Evolutionary conservation across 2,888 invertebrate genomes (phyloP), one percentile per base, ranked within the genome.

Genomic region (Electrophaes corylata): DNA sequence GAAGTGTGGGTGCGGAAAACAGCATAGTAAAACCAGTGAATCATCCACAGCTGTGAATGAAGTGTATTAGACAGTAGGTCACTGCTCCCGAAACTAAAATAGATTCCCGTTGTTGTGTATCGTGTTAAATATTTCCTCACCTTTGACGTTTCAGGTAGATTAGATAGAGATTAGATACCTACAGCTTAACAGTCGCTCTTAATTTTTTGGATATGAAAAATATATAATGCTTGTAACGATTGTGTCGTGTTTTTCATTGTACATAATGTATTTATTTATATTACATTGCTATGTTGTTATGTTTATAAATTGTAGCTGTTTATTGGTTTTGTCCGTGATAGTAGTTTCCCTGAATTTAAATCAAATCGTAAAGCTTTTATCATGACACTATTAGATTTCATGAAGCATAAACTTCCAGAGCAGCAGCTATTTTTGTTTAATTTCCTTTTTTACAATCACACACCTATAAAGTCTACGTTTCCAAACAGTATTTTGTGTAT

Each of bases 41-140:
- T 87, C 86, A 86, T 81, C 70, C 61, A 67, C 75, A 78, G 75
- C 75, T 78, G 79, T 83, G 83, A 84, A 82, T 84, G 79, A 83
- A 82, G 72, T 74, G 75, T 83, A 75, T 78, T 75, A 80, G 79
- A 79, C 78, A 79, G 71, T 81, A 75, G 84, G 83, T 86, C 83
- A 81, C 74, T 81, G 86, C 76, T 83, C 85, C 78, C 81, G 62
- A 76, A 78, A 77, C 74, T 64, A 75, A 86, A 87, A 86, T 87
- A 88, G 80, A 83, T 65, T 63, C 63, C 68, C 65, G 73, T 76
- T 77, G 75, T 81, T 76, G 68, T 67, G 69, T 67, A 73, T 70
- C 69, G 70, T 64, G 62, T 75, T 70, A 69, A 75, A 71, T 73
- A 71, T 79, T 76, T 76, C 75, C 72, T 72, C 78, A 72, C 71